Evolutionary conservation across 2,797 vertebrate genomes (phyloP).

Genomic region (Sternotherus odoratus): DNA sequence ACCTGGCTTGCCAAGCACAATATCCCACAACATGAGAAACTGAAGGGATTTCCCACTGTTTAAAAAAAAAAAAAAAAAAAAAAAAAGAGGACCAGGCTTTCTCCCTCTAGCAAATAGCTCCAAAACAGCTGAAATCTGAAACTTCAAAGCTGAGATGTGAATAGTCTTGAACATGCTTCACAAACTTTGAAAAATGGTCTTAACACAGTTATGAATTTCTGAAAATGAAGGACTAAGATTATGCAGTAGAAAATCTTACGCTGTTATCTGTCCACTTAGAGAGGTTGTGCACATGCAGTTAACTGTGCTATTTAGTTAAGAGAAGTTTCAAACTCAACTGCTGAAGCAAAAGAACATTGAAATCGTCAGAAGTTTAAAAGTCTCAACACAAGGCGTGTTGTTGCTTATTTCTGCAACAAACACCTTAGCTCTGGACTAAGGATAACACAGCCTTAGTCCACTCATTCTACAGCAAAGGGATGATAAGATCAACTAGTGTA

Average conservation of each 20-base stretch:
- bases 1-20: slow-evolving; percentile 45
- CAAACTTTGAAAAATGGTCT: not conserved
- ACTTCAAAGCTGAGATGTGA: not conserved
- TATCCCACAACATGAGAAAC: slow-evolving; percentile 45
- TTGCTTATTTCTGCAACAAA: not conserved
- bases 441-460: not conserved
- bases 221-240: not conserved
- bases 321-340: not conserved
- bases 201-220: rapidly evolving
- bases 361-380: not conserved
- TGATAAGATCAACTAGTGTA: not conserved
- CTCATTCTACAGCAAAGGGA: not conserved
- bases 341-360: not conserved
- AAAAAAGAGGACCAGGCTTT: not conserved
- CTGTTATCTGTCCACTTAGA: not conserved
- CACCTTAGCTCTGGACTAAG: not conserved
- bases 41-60: slow-evolving; percentile 32
- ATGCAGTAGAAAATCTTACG: not conserved
- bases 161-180: not conserved
- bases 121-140: not conserved
- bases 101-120: not conserved
- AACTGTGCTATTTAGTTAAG: not conserved
- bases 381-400: not conserved
- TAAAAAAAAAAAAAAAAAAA: no score
- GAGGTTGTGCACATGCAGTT: not conserved